These are phyloP conservation scores for Echiichthys vipera DNA, from an alignment of 2,797 vertebrate genomes.

Conservation along the genomic window DNA sequence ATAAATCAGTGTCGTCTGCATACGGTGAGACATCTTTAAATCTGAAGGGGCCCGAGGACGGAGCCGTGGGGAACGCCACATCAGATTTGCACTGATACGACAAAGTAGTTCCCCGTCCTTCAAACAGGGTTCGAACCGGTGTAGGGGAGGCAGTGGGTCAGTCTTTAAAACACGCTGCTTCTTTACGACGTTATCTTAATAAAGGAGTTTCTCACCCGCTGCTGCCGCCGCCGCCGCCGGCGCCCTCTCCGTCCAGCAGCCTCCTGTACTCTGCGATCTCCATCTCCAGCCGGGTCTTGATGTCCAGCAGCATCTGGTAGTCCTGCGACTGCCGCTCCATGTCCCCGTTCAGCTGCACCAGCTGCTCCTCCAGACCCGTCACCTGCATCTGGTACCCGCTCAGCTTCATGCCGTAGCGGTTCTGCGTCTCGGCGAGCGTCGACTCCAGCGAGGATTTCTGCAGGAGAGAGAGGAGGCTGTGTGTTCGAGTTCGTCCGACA, in stretches of 20 bases:
- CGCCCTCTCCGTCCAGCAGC: conserved; percentile 1
- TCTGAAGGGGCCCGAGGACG: no score
- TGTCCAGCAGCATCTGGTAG: conserved; percentile 89
- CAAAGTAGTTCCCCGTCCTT: no score
- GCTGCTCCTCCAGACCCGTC: conserved; percentile 84
- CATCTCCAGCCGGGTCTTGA: conserved; percentile 91
- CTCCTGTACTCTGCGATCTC: conserved; percentile 77
- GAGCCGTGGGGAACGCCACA: no score
- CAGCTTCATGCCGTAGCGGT: conserved; percentile 58
- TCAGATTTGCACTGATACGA: no score
- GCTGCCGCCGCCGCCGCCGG: neutral
- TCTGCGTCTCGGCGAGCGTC: conserved; percentile 72
- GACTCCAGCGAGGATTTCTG: conserved; percentile 77
- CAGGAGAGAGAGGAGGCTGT: neutral
- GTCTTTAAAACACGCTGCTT: no score
- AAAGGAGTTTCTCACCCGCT: no score
- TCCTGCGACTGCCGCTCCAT: conserved; percentile 87
- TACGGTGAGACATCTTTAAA: no score
- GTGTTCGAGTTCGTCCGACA: neutral
- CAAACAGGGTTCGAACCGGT: no score
- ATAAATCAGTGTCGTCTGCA: no score
- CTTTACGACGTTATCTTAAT: no score
- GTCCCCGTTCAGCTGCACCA: conserved; percentile 81
- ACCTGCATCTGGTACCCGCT: conserved; percentile 81
- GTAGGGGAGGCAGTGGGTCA: no score